Conservation (phyloP, 2,797 vertebrate genomes). For the Sebastes nivosus region DNA sequence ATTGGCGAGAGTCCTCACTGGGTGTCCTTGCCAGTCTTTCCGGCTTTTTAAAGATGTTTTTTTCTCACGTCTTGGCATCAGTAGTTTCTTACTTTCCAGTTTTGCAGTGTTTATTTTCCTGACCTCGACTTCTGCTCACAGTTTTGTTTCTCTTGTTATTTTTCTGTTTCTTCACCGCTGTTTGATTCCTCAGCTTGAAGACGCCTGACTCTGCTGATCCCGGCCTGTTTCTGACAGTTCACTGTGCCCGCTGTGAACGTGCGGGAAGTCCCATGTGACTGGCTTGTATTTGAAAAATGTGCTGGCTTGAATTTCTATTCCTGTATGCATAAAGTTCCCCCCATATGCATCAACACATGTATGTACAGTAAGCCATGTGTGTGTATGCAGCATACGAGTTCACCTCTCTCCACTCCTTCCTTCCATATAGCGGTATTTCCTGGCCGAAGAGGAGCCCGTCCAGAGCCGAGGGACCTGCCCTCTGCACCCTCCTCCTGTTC, state of each 20-base stretch:
- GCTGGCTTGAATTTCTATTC: conserved; percentile 21
- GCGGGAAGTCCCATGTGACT: neutral
- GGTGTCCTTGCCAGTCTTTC: conserved; percentile 30
- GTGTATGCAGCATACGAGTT: conserved; percentile 9
- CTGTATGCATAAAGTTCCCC: neutral
- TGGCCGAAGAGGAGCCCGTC: conserved; percentile 65
- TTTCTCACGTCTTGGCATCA: conserved; percentile 9
- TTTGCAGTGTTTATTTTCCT: conserved; percentile 19
- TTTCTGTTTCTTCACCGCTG: neutral
- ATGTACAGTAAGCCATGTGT: conserved; percentile 7
- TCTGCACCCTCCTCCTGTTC: conserved; percentile 81
- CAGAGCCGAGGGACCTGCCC: conserved; percentile 68
- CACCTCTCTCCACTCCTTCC: conserved; percentile 17
- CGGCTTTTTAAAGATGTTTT: conserved; percentile 24
- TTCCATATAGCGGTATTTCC: conserved; percentile 31
- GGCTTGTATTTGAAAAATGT: conserved; percentile 1
- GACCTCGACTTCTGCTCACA: neutral
- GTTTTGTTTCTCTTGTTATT: neutral
- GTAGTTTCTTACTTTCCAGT: conserved; percentile 12
- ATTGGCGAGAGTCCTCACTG: conserved; percentile 35
- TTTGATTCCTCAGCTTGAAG: conserved; percentile 3
- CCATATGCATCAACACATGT: conserved; percentile 1
- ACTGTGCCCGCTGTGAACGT: neutral
- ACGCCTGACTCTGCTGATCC: neutral
- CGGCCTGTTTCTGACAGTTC: neutral